Conservation (phyloP, 2,797 vertebrate species). For the Chloroceryle amazona region DNA sequence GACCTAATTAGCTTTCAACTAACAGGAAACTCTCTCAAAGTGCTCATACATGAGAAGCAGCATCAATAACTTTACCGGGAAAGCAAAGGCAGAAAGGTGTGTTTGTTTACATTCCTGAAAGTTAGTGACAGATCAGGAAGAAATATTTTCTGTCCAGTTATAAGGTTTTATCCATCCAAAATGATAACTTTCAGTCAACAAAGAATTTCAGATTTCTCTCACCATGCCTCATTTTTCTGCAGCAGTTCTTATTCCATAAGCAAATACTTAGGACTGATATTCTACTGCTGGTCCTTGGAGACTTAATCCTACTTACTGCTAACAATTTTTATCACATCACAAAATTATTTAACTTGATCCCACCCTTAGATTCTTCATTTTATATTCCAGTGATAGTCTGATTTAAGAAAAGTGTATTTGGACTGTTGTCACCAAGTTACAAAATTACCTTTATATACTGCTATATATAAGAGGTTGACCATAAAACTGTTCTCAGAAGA, state of each 20-base stretch:
- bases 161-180: background rate
- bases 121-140: background rate
- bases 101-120: background rate
- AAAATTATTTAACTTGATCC: background rate
- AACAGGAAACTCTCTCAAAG: background rate
- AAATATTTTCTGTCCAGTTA: background rate
- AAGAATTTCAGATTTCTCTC: background rate
- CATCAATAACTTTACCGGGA: background rate
- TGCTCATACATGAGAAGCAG: background rate
- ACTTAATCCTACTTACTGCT: background rate
- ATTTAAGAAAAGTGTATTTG: background rate
- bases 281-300: background rate
- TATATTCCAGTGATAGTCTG: background rate
- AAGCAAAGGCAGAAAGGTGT: background rate
- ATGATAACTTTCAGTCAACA: background rate
- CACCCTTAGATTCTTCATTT: background rate
- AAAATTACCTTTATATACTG: background rate
- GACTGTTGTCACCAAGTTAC: background rate
- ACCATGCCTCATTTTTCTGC: background rate
- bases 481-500: background rate
- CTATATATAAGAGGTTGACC: background rate
- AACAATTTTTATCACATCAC: background rate
- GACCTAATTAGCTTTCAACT: background rate
- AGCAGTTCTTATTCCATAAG: background rate
- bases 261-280: background rate